A percentile compares a stretch with the other conserved stretches of the same genome.
phyloP scores from a whole-genome alignment of 1,140 invertebrate genomes.

The Metopolophium dirhodum region DNA sequence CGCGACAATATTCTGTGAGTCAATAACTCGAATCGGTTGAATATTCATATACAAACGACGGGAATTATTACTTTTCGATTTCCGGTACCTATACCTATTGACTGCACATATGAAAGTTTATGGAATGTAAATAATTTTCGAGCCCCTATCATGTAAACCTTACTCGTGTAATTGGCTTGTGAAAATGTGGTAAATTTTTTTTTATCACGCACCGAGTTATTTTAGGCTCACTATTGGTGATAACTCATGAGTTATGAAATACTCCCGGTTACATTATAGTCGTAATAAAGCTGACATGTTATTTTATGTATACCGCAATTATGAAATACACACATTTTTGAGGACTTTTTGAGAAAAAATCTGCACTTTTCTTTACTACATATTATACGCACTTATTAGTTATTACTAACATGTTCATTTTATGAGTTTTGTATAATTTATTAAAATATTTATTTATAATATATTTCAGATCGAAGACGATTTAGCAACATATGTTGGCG shows the following conservation, averaged over 20 bases:
- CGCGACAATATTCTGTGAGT: not conserved
- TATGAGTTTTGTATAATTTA: not conserved
- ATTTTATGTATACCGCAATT: not conserved
- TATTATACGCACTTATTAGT: not conserved
- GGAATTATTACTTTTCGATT: too few relatives aligned
- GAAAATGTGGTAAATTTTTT: not conserved
- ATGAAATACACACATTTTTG: not conserved
- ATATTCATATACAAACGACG: too few relatives aligned
- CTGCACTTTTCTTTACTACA: not conserved
- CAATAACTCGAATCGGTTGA: too few relatives aligned
- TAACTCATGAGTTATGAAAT: not conserved
- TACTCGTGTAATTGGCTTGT: not conserved
- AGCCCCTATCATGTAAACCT: not conserved
- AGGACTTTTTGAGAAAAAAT: not conserved
- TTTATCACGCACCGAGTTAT: not conserved
- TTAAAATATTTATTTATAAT: not conserved
- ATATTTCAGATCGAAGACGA: constrained; percentile 50
- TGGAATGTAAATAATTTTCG: not conserved
- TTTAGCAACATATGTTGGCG: constrained; percentile 57
- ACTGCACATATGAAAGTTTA: too few relatives aligned
- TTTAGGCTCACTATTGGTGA: not conserved
- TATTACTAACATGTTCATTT: not conserved
- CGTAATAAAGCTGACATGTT: not conserved
- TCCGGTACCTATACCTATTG: too few relatives aligned
- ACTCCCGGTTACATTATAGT: not conserved